These are phyloP conservation scores for Caenorhabditis imperialis DNA, from an alignment of 2,888 invertebrate genomes.

Conservation along the genomic window DNA sequence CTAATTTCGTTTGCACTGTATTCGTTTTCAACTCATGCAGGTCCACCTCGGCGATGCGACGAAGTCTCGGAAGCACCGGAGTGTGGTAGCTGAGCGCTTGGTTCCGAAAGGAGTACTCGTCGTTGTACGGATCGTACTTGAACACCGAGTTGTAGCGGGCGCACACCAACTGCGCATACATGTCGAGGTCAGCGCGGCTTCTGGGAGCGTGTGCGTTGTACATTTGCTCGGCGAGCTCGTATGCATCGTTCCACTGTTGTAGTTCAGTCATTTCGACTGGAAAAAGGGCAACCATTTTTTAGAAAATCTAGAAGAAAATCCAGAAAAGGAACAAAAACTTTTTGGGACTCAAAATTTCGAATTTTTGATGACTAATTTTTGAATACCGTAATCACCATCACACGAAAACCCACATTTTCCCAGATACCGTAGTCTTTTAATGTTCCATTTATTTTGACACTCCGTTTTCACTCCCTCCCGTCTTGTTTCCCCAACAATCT, in stretches of 20 bases:
- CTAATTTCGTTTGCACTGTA: neutral
- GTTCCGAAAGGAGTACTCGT: constrained; percentile 12
- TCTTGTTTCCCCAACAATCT: too few species aligned
- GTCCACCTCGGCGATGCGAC: constrained; percentile 12
- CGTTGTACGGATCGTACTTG: constrained; percentile 15
- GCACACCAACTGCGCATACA: constrained; percentile 14
- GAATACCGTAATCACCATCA: neutral
- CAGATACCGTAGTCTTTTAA: too few species aligned
- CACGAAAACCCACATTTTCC: too few species aligned
- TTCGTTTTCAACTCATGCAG: constrained; percentile 2
- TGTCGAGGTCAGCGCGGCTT: constrained; percentile 13
- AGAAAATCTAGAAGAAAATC: neutral
- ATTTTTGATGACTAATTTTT: neutral
- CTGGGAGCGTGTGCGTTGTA: neutral
- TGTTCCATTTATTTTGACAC: too few species aligned
- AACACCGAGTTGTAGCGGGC: constrained; percentile 15
- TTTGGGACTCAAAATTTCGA: too few species aligned
- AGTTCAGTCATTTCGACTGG: neutral
- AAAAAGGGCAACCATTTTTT: neutral
- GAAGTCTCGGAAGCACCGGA: neutral
- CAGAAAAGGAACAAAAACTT: too few species aligned
- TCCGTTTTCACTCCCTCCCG: too few species aligned
- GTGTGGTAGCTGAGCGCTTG: constrained; percentile 1
- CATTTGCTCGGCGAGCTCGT: constrained; percentile 27
- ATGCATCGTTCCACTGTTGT: constrained; percentile 30